Percentiles rank a stretch among this genome's conserved stretches.
Conservation (phyloP, 2,888 invertebrate genomes). For the Darwinula stevensoni region DNA sequence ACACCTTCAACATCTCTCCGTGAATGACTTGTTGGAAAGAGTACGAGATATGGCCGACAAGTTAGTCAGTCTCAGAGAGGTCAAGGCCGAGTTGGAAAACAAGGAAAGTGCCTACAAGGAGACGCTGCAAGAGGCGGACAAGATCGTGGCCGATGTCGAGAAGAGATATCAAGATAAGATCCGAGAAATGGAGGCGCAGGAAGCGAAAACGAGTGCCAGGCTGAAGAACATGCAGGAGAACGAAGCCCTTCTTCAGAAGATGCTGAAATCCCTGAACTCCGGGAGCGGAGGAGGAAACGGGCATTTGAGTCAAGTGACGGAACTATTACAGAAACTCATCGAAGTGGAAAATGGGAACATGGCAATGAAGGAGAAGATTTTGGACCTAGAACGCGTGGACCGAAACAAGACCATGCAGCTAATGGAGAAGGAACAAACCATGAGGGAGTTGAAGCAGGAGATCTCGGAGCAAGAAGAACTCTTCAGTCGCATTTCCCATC, state of each 20-base stretch:
- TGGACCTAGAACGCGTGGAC: constrained; percentile 1
- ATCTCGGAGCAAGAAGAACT: constrained; percentile 10
- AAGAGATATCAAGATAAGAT: constrained; percentile 9
- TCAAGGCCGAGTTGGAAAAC: constrained; percentile 8
- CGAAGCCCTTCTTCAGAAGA: neutral
- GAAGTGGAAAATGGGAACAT: constrained; percentile 5
- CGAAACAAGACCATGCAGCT: constrained; percentile 4
- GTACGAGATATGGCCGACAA: too few relatives aligned
- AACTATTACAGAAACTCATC: constrained; percentile 3
- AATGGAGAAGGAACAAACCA: constrained; percentile 3
- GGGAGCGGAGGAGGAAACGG: too few relatives aligned
- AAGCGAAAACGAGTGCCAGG: neutral
- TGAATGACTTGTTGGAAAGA: too few relatives aligned
- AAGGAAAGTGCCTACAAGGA: constrained; percentile 10
- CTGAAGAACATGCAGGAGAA: neutral
- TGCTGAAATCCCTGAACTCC: constrained; percentile 6
- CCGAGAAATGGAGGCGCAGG: constrained; percentile 6
- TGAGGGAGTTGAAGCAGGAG: constrained; percentile 6
- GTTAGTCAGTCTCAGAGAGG: too few relatives aligned
- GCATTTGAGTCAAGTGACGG: neutral
- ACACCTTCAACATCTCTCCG: too few relatives aligned
- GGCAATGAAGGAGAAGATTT: constrained; percentile 4
- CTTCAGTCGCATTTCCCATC: constrained; percentile 10
- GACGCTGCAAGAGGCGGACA: constrained; percentile 11
- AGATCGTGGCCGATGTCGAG: constrained; percentile 11